Evolutionary conservation across 2,113 vertebrate genomes (phyloP).

Genomic region (Sialia sialis): DNA sequence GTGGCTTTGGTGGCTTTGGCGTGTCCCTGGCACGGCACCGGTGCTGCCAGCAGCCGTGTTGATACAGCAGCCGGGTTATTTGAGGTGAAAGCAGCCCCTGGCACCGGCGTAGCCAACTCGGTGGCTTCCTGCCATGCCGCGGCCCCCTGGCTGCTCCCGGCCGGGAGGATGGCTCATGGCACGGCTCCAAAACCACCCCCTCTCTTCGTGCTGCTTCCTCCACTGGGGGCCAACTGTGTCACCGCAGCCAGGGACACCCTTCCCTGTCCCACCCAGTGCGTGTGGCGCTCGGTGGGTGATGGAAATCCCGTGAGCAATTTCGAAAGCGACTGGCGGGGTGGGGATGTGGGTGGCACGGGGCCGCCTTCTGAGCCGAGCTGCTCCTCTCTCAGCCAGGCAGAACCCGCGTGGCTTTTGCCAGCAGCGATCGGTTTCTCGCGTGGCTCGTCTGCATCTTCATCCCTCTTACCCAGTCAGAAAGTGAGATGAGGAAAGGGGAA

Average conservation of each 20-base stretch:
- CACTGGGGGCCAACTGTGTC: rapidly evolving
- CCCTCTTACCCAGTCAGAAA: neutral
- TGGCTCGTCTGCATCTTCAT: rapidly evolving
- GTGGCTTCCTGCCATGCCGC: neutral
- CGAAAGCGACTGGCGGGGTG: neutral
- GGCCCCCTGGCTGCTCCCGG: neutral
- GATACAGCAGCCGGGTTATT: neutral
- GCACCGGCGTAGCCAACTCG: neutral
- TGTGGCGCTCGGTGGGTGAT: rapidly evolving
- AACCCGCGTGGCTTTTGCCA: neutral
- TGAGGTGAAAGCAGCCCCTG: slow-evolving; percentile 19
- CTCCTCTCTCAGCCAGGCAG: neutral
- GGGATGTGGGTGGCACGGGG: neutral
- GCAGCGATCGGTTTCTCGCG: rapidly evolving
- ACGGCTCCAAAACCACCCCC: neutral
- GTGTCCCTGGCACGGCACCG: neutral
- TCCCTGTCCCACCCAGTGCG: neutral
- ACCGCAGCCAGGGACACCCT: neutral
- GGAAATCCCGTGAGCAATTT: slow-evolving; percentile 13
- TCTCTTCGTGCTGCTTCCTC: neutral
- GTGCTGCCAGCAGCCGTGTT: neutral
- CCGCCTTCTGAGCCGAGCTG: rapidly evolving
- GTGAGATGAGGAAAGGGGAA: neutral
- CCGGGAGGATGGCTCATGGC: neutral
- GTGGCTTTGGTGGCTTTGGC: neutral